Evolutionary conservation across 2,797 vertebrate species (phyloP).

Genomic region (Arrhamphus sclerolepis): DNA sequence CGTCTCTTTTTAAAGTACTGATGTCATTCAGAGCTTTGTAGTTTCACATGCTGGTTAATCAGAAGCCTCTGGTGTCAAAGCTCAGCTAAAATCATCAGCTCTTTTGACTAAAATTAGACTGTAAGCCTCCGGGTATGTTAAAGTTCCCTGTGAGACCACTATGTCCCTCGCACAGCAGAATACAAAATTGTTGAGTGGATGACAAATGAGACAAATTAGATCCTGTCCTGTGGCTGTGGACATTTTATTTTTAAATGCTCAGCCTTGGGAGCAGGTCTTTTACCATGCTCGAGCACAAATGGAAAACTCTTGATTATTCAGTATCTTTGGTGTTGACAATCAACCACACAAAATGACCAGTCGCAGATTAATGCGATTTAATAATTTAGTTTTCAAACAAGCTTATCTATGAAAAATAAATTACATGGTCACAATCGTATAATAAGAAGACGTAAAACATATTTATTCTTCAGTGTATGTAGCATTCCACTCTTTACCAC

Average conservation of each 20-base stretch:
- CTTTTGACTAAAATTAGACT: not conserved
- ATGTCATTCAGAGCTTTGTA: not conserved
- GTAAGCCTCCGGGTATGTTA: not conserved
- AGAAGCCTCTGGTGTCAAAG: not conserved
- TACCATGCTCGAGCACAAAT: not conserved
- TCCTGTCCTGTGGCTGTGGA: not conserved
- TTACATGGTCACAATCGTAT: too few relatives aligned
- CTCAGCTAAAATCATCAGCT: not conserved
- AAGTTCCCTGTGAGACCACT: too few relatives aligned
- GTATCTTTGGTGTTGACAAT: not conserved
- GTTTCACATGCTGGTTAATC: too few relatives aligned
- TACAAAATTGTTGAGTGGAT: not conserved
- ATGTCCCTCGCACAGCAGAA: not conserved
- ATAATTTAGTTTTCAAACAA: too few relatives aligned
- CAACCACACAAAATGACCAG: too few relatives aligned
- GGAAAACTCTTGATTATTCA: not conserved
- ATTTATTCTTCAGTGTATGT: too few relatives aligned
- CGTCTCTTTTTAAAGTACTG: conserved; percentile 17
- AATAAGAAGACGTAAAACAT: too few relatives aligned
- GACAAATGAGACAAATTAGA: not conserved
- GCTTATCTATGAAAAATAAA: too few relatives aligned
- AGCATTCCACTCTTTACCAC: too few relatives aligned
- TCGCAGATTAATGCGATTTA: too few relatives aligned
- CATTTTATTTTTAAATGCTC: too few relatives aligned
- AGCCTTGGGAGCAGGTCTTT: not conserved